Percentiles rank a stretch among this genome's conserved stretches.
Evolutionary conservation across 1,140 invertebrate species (phyloP).

Genomic region (Tyrophagus putrescentiae): DNA sequence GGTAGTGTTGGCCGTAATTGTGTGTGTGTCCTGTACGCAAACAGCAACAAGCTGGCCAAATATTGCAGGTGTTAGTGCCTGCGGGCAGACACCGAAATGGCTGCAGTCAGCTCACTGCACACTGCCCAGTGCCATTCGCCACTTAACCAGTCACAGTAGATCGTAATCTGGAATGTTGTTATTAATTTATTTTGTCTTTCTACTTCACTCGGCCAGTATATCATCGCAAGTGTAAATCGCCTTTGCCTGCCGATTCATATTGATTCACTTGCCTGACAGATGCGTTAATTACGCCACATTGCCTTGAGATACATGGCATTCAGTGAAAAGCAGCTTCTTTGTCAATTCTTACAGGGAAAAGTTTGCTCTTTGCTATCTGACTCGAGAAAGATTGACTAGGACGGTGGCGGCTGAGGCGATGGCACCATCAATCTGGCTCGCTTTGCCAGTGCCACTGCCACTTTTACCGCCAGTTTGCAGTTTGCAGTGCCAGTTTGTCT

Average conservation of each 20-base stretch:
- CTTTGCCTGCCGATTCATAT: constrained; percentile 2
- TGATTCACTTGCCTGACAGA: constrained; percentile 1
- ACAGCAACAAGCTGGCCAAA: constrained; percentile 13
- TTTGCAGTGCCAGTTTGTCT: too few relatives aligned
- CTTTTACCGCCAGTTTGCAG: too few relatives aligned
- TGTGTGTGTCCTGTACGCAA: constrained; percentile 5
- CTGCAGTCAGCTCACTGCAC: neutral
- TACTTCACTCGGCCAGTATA: constrained; percentile 1
- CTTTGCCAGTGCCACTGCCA: too few relatives aligned
- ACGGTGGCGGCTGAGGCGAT: too few relatives aligned
- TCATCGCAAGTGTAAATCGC: constrained; percentile 14
- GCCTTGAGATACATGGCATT: too few relatives aligned
- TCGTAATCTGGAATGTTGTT: constrained; percentile 15
- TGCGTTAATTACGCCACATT: neutral
- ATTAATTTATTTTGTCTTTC: constrained; percentile 10
- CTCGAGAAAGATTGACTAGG: too few relatives aligned
- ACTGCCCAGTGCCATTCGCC: neutral
- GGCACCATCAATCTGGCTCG: too few relatives aligned
- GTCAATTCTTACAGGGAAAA: too few relatives aligned
- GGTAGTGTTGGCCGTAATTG: neutral
- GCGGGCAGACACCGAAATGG: neutral
- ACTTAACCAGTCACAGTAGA: constrained; percentile 5
- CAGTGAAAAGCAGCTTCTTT: too few relatives aligned
- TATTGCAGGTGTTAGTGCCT: constrained; percentile 13
- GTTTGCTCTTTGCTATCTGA: too few relatives aligned